These are phyloP conservation scores for Danaus chrysippus DNA, from an alignment of 2,888 invertebrate species.

Conservation along the genomic window DNA sequence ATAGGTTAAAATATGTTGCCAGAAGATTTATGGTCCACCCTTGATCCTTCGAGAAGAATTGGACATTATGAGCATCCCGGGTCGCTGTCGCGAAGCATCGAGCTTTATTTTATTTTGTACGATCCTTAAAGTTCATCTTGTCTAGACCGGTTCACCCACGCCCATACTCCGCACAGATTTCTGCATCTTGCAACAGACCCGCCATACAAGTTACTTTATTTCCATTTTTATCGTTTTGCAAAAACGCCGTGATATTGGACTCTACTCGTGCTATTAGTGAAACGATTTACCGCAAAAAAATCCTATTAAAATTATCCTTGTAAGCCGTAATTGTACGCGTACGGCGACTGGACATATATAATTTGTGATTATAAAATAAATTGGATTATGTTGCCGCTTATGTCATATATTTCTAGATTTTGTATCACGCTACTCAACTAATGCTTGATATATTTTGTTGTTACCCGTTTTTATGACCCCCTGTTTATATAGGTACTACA, in stretches of 20 bases:
- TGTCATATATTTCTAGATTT: conserved; percentile 1
- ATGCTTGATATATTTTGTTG: no score
- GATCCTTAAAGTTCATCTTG: conserved; percentile 76
- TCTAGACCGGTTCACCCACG: conserved; percentile 76
- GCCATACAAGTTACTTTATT: conserved; percentile 73
- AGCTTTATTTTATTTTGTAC: conserved; percentile 69
- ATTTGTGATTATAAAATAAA: not conserved
- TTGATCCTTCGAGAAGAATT: conserved; percentile 40
- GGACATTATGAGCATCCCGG: conserved; percentile 53
- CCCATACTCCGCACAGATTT: conserved; percentile 73
- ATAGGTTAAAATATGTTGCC: conserved; percentile 24
- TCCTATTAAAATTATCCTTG: conserved; percentile 41
- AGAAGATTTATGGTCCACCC: conserved; percentile 26
- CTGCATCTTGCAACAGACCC: conserved; percentile 75
- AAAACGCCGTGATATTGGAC: conserved; percentile 57
- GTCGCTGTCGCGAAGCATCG: conserved; percentile 61
- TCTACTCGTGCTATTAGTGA: conserved; percentile 55
- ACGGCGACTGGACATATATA: conserved; percentile 16
- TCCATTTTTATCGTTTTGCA: conserved; percentile 72
- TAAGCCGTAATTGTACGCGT: conserved; percentile 31
- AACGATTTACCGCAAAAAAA: conserved; percentile 50
- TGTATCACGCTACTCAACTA: not conserved
- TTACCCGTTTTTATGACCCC: no score
- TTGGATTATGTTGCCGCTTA: conserved; percentile 1
- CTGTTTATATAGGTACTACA: no score